These are phyloP conservation scores for Drosophila kurseongensis DNA, from an alignment of 1,140 invertebrate species.

Conservation along the genomic window DNA sequence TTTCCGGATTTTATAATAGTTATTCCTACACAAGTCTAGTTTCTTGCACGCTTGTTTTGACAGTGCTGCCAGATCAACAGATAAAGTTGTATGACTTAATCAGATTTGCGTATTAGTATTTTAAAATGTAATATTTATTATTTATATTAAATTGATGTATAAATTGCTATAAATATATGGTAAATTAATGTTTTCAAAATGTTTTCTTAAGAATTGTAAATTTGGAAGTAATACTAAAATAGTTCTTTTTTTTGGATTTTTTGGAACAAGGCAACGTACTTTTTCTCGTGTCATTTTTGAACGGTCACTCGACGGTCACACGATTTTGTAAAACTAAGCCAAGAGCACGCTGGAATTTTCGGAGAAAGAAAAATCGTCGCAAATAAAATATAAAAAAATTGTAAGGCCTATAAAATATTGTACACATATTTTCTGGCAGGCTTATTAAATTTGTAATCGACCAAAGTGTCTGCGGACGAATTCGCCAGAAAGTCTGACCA, in stretches of 20 bases:
- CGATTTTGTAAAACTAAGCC: constrained; percentile 2
- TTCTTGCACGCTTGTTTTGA: constrained; percentile 60
- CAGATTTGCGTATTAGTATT: neutral
- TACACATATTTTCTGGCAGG: constrained; percentile 33
- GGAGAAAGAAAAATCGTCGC: constrained; percentile 14
- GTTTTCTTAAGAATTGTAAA: no score
- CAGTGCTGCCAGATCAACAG: neutral
- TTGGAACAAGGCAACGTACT: neutral
- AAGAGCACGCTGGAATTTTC: constrained; percentile 13
- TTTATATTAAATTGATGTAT: no score
- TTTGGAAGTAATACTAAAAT: no score
- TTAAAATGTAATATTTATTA: constrained; percentile 25
- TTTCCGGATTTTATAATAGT: neutral
- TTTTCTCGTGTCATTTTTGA: neutral
- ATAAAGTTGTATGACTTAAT: neutral
- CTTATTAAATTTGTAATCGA: constrained; percentile 30
- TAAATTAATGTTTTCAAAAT: no score
- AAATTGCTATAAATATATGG: no score
- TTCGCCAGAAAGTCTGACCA: constrained; percentile 5
- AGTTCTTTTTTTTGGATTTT: constrained; percentile 8
- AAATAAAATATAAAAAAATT: constrained; percentile 18
- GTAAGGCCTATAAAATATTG: constrained; percentile 35
- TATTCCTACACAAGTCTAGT: constrained; percentile 1
- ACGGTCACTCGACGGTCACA: neutral
- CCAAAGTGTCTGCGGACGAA: constrained; percentile 39